Conservation (phyloP, 2,113 vertebrate species). For the Rhegmatorhina hoffmannsi region DNA sequence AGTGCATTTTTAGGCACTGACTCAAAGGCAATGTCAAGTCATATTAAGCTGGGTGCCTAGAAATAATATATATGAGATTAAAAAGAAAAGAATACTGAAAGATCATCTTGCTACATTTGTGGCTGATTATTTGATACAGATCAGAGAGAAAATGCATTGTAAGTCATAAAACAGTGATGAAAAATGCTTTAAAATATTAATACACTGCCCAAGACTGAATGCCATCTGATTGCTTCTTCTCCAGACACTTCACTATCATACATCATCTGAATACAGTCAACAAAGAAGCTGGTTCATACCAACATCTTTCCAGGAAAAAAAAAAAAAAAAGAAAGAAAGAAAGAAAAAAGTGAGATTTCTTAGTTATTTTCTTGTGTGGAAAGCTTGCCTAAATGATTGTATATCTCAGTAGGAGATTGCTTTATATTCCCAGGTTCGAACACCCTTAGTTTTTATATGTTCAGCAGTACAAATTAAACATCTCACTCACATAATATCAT, state of each 20-base stretch:
- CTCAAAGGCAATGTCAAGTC: slow-evolving; percentile 35
- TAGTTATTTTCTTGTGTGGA: neutral
- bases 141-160: neutral
- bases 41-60: slow-evolving; percentile 30
- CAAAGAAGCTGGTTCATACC: neutral
- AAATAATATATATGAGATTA: slow-evolving; percentile 25
- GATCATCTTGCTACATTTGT: neutral
- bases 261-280: neutral
- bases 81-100: neutral
- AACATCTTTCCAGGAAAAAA: neutral
- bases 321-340: neutral
- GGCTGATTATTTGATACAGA: neutral
- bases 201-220: neutral
- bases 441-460: neutral
- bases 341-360: neutral
- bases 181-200: slow-evolving; percentile 19
- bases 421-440: neutral
- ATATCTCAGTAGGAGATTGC: neutral
- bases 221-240: neutral
- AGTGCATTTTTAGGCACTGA: slow-evolving; percentile 54
- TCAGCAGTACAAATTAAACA: neutral
- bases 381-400: neutral
- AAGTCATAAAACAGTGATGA: neutral
- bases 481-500: neutral
- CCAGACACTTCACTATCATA: neutral